Conservation (phyloP, 1,140 invertebrate species). For the Galleria mellonella region DNA sequence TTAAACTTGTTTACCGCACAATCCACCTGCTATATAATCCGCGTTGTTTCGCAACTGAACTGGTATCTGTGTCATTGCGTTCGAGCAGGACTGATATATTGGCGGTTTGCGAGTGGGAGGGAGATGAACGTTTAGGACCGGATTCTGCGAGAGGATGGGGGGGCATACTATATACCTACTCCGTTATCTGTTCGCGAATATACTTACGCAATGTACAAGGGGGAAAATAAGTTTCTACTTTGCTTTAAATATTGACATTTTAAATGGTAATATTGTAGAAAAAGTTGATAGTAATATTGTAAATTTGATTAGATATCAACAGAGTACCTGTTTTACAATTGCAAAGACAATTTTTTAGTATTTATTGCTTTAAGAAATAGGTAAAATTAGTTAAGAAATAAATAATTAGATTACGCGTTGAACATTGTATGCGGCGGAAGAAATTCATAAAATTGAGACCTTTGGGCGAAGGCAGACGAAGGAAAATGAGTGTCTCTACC, state of each 20-base stretch:
- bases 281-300: too few relatives aligned
- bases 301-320: too few relatives aligned
- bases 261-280: too few relatives aligned
- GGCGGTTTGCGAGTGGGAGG: slow-evolving; percentile 18
- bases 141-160: slow-evolving; percentile 64
- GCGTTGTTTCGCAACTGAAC: slow-evolving; percentile 68
- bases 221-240: slow-evolving; percentile 52
- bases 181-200: slow-evolving; percentile 70
- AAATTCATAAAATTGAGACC: slow-evolving; percentile 18
- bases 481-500: slow-evolving; percentile 8
- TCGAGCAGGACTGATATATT: slow-evolving; percentile 22
- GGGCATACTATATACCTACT: slow-evolving; percentile 52
- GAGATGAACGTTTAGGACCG: slow-evolving; percentile 34
- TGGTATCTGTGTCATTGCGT: slow-evolving; percentile 64
- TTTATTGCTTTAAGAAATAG: too few relatives aligned
- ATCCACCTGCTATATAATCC: slow-evolving; percentile 73
- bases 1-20: slow-evolving; percentile 67
- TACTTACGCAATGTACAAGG: slow-evolving; percentile 63
- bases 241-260: slow-evolving; percentile 1
- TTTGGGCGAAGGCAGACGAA: background rate
- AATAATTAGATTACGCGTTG: slow-evolving; percentile 38
- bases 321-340: too few relatives aligned
- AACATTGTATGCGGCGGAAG: slow-evolving; percentile 44
- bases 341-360: too few relatives aligned
- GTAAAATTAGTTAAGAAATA: slow-evolving; percentile 18